These are phyloP conservation scores for Brenthis ino DNA, from an alignment of 2,888 invertebrate genomes.

Conservation along the genomic window DNA sequence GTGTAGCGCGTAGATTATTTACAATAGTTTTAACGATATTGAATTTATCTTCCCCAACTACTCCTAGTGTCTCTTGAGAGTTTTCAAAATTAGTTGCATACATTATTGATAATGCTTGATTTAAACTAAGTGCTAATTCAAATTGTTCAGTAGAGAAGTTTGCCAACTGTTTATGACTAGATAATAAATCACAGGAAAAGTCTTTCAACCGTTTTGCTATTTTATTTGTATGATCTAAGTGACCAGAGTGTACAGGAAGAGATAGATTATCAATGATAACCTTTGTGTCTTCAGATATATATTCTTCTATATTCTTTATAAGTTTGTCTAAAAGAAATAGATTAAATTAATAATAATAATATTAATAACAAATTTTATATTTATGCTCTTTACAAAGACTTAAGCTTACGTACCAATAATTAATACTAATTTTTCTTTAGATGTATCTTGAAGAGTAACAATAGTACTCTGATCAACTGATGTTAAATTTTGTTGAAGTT, in stretches of 20 bases:
- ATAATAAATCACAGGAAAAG: constrained; percentile 29
- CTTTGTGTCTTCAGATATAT: constrained; percentile 48
- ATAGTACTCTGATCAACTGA: constrained; percentile 2
- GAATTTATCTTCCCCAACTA: constrained; percentile 13
- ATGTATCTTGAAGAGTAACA: background rate
- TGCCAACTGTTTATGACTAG: constrained; percentile 18
- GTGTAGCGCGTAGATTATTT: constrained; percentile 18
- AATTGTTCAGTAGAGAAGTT: constrained; percentile 15
- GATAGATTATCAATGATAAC: constrained; percentile 48
- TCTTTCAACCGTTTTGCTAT: constrained; percentile 53
- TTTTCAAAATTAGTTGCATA: constrained; percentile 18
- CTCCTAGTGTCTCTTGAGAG: constrained; percentile 1
- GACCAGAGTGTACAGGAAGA: constrained; percentile 41
- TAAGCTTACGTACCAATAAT: constrained; percentile 2
- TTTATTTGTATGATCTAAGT: constrained; percentile 47
- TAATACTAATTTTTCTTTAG: constrained; percentile 4
- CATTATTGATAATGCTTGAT: constrained; percentile 23
- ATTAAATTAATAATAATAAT: background rate
- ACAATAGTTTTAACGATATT: constrained; percentile 16
- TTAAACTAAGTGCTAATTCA: constrained; percentile 21
- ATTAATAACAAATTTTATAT: too few species aligned
- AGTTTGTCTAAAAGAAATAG: constrained; percentile 15
- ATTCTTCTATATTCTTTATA: constrained; percentile 40
- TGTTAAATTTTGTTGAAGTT: background rate
- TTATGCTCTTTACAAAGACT: too few species aligned